Percentiles rank a stretch among this genome's conserved stretches.
phyloP scores from a whole-genome alignment of 2,113 vertebrate genomes.

The Dasyprocta punctata region DNA sequence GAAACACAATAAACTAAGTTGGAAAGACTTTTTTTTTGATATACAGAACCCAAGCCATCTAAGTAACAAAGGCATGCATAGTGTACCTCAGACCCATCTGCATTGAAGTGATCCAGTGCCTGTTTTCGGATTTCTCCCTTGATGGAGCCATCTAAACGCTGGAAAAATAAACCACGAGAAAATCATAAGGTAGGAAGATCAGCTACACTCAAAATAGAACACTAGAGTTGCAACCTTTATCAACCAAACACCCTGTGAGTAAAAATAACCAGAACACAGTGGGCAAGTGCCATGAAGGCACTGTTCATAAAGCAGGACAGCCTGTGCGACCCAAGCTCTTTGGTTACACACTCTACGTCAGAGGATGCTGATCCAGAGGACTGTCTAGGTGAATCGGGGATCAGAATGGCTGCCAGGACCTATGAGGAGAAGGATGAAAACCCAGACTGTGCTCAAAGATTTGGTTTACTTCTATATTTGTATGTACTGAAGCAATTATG shows the following conservation, averaged over 20 bases:
- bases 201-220: constrained; percentile 62
- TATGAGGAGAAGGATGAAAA: background rate
- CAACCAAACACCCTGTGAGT: constrained; percentile 87
- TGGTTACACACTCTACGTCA: constrained; percentile 82
- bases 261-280: constrained; percentile 89
- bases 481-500: background rate
- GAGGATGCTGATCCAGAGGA: constrained; percentile 3
- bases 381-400: background rate
- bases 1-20: background rate
- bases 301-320: constrained; percentile 63
- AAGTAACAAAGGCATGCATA: constrained; percentile 17
- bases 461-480: background rate
- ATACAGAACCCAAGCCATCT: background rate
- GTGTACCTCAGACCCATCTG: constrained; percentile 98
- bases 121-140: constrained; percentile 99
- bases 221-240: constrained; percentile 62
- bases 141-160: constrained; percentile 98
- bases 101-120: constrained; percentile 99
- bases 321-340: constrained; percentile 73
- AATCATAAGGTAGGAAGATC: constrained; percentile 61
- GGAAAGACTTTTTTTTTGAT: background rate
- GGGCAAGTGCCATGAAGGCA: constrained; percentile 63
- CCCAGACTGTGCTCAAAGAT: background rate
- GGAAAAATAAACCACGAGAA: constrained; percentile 78
- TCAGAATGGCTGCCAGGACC: background rate